Evolutionary conservation across 2,797 vertebrate genomes (phyloP), one percentile per base, ranked within the genome.

Genomic region (Pampus argenteus): DNA sequence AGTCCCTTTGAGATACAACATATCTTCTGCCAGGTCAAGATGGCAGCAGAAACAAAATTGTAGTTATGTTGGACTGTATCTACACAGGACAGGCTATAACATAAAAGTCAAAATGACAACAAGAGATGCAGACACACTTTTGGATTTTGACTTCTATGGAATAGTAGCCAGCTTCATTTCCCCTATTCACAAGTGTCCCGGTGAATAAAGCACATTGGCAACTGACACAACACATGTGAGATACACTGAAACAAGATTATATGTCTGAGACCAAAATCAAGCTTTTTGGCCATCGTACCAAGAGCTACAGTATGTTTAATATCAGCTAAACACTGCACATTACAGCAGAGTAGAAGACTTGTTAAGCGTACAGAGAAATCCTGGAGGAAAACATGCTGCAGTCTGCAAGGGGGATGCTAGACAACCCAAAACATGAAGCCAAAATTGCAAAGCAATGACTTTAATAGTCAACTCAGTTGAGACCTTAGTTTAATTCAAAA

Each of bases 381-480:
- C 34, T 59, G 9, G 20, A 36, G 31, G 22, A 62, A 55, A 57
- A 51, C 14, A 42, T 40, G 25, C 34, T 69, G 62, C 10, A 1
- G 40, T 61, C 36, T 49, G 55, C 22, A 66, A 60, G 7, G 4
- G 52, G 63, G 8, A 23, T 38, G 13, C 50, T 50, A 18, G 58
- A 59, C 4, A 4, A 68, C 56, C 48, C 17, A 56, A 58, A 55
- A 50, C 23, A 62, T 71, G 36, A 60, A 77, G 22, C 14, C 11
- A 11, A 26, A 69, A n/a, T 29, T 45, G 52, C 40, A 54, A 11
- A 55, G 26, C 17, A 55, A 44, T 15, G 9, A 18, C 20, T 58
- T 57, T 50, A 57, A 57, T 28, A 20, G 40, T 45, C 9, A n/a
- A 28, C 25, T 55, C 29, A 18, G 34, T 36, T 36, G 9, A 34